These are phyloP conservation scores for Aleiodes alternator DNA, from an alignment of 2,888 invertebrate genomes.

Conservation along the genomic window DNA sequence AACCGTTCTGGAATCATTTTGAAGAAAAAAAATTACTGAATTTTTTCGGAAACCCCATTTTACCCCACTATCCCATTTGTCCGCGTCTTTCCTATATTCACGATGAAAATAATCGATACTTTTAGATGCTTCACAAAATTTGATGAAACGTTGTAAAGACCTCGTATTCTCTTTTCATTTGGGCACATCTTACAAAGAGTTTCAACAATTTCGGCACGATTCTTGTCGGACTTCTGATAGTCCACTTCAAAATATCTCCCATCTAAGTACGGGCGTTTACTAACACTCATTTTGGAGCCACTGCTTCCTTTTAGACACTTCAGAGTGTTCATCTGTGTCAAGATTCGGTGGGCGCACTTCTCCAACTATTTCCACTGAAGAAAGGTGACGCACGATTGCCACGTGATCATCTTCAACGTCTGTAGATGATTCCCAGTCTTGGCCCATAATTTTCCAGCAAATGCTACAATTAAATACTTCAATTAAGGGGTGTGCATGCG, in stretches of 20 bases:
- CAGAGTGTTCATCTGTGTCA: background rate
- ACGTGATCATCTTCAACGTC: too few relatives aligned
- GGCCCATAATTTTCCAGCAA: too few relatives aligned
- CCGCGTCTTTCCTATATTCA: too few relatives aligned
- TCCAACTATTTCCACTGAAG: background rate
- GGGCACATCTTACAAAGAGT: background rate
- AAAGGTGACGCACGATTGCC: background rate
- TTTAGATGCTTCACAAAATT: too few relatives aligned
- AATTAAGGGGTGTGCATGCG: too few relatives aligned
- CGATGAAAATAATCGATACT: too few relatives aligned
- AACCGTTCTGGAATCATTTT: too few relatives aligned
- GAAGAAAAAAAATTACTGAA: too few relatives aligned
- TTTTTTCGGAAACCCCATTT: too few relatives aligned
- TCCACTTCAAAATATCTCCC: slow-evolving; percentile 8
- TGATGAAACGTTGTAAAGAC: background rate
- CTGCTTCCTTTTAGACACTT: background rate
- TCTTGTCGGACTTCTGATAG: background rate
- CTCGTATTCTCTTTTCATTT: background rate
- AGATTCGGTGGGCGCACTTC: background rate
- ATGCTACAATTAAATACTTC: too few relatives aligned
- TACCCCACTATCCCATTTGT: too few relatives aligned
- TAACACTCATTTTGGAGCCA: background rate
- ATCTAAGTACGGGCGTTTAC: background rate
- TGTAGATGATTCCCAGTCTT: too few relatives aligned
- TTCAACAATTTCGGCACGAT: background rate